Percentiles rank a stretch among this genome's conserved stretches.
Conservation (phyloP, 2,888 invertebrate genomes). For the Platycheirus albimanus region DNA sequence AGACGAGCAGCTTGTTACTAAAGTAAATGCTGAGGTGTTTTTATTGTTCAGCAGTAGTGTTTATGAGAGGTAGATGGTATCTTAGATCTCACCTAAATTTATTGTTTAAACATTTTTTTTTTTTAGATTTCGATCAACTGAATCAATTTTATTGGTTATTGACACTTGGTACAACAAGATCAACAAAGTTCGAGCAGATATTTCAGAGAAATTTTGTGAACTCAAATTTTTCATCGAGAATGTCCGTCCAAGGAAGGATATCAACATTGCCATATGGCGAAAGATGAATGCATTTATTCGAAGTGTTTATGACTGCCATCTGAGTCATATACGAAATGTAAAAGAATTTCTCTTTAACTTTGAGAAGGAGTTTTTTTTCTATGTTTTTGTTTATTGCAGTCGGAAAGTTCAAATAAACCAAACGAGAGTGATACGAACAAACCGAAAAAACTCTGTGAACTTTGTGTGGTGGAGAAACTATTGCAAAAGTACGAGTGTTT, state of each 20-base stretch:
- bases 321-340: slow-evolving; percentile 78
- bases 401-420: too few species aligned
- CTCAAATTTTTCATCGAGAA: slow-evolving; percentile 76
- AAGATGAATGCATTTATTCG: slow-evolving; percentile 77
- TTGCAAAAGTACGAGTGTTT: slow-evolving; percentile 84
- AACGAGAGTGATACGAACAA: slow-evolving; percentile 9
- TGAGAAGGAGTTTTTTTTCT: not conserved
- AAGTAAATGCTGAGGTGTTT: slow-evolving; percentile 77
- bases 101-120: not conserved
- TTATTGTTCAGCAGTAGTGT: not conserved
- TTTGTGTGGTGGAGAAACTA: slow-evolving; percentile 83
- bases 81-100: not conserved
- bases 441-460: slow-evolving; percentile 78
- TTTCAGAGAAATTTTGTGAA: slow-evolving; percentile 76
- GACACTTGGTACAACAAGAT: slow-evolving; percentile 78
- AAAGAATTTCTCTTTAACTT: slow-evolving; percentile 29
- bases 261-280: slow-evolving; percentile 66
- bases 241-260: slow-evolving; percentile 76
- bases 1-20: slow-evolving; percentile 76
- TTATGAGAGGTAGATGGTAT: slow-evolving; percentile 43
- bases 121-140: slow-evolving; percentile 43
- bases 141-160: slow-evolving; percentile 75
- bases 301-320: slow-evolving; percentile 80
- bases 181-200: slow-evolving; percentile 51
- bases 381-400: not conserved